A percentile compares a stretch with the other conserved stretches of the same genome.
Evolutionary conservation across 2,113 vertebrate genomes (phyloP).

Genomic region (Cyanoderma ruficeps): DNA sequence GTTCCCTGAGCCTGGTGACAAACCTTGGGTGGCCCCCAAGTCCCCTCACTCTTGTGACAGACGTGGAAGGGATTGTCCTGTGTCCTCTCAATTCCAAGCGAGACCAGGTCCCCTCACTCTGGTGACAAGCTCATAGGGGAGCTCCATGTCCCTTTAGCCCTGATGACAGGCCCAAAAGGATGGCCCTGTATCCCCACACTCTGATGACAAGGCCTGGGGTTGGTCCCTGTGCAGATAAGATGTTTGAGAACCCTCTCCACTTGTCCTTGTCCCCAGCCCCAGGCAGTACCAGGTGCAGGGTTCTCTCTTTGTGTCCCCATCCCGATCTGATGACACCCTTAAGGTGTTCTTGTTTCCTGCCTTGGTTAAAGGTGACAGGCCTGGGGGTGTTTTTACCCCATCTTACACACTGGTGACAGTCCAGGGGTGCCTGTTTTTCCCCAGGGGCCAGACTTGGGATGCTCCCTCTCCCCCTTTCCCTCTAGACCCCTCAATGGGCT

Average conservation of each 20-base stretch:
- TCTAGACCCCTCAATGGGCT: accelerated
- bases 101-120: background rate
- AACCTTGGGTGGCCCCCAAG: no score
- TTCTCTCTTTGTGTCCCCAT: background rate
- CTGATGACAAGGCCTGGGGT: background rate
- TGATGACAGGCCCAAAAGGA: no score
- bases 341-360: accelerated
- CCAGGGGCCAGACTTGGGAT: background rate
- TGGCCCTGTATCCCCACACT: background rate
- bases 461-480: background rate
- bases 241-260: accelerated
- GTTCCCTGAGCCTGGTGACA: accelerated
- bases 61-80: background rate
- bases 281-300: background rate
- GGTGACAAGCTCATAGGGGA: background rate
- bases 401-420: accelerated
- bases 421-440: background rate
- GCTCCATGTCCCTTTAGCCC: background rate
- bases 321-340: background rate
- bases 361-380: background rate
- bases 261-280: background rate
- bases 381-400: background rate
- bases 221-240: background rate
- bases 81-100: background rate
- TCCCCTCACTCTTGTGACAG: background rate